Evolutionary conservation across 2,113 vertebrate genomes (phyloP).

Genomic region (Grammomys surdaster): DNA sequence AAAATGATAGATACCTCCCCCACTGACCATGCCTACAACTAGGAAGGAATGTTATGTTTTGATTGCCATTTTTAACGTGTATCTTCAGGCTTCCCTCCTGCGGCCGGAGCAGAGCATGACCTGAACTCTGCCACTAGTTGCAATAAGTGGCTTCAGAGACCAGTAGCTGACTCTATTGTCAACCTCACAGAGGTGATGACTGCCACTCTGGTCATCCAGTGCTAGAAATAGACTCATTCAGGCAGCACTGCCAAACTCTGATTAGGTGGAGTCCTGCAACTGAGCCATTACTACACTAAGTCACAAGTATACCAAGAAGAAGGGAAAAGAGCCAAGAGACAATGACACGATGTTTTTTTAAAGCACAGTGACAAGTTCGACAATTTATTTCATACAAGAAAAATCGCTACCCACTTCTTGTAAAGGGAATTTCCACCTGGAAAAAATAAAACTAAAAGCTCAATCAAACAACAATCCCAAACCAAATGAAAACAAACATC

Average conservation of each 20-base stretch:
- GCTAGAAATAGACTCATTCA: not conserved
- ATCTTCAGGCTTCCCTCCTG: not conserved
- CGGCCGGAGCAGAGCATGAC: not conserved
- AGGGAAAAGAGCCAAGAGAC: not conserved
- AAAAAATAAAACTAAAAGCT: not conserved
- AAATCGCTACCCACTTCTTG: not conserved
- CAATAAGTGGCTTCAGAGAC: not conserved
- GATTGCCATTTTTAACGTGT: not conserved
- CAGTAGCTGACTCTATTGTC: not conserved
- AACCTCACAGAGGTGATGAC: not conserved
- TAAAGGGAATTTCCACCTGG: not conserved
- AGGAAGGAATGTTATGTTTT: not conserved
- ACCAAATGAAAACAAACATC: not conserved
- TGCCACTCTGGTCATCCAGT: not conserved
- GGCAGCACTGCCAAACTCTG: not conserved
- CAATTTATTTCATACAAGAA: not conserved
- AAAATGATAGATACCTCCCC: not conserved
- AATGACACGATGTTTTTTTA: not conserved
- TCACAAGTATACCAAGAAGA: not conserved
- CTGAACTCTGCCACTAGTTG: not conserved
- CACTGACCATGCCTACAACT: not conserved
- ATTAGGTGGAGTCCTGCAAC: no score
- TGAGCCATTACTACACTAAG: not conserved
- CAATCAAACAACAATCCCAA: conserved; percentile 21
- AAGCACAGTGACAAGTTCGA: not conserved